A percentile compares a stretch with the other conserved stretches of the same genome.
Conservation (phyloP, 2,113 vertebrate genomes). For the Lipotes vexillifer region DNA sequence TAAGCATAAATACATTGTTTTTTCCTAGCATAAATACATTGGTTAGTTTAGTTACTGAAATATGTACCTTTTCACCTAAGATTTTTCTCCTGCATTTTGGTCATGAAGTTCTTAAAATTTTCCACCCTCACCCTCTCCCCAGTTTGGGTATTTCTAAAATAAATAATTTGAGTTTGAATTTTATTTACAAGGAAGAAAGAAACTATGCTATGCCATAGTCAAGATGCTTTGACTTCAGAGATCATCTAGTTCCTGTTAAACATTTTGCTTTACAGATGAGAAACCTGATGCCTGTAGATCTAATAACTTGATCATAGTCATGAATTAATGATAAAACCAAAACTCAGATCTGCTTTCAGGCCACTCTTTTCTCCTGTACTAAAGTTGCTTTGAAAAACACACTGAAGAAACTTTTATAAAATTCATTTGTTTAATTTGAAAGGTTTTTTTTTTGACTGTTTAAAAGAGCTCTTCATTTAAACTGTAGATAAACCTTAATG, state of each 20-base stretch:
- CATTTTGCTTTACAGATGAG: neutral
- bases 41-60: neutral
- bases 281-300: neutral
- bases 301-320: neutral
- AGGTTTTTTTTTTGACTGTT: neutral
- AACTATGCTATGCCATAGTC: neutral
- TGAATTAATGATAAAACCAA: neutral
- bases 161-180: slow-evolving; percentile 8
- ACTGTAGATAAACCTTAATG: neutral
- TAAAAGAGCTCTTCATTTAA: neutral
- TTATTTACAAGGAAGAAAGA: neutral
- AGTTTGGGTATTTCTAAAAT: neutral
- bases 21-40: neutral
- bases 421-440: neutral
- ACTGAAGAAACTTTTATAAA: neutral
- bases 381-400: neutral
- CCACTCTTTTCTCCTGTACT: neutral
- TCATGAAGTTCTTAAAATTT: slow-evolving; percentile 14
- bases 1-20: too few relatives aligned
- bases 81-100: neutral
- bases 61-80: slow-evolving; percentile 25
- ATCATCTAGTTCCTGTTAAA: neutral
- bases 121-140: neutral
- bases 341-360: neutral
- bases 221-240: neutral